Conservation (phyloP, 2,888 invertebrate species). For the Coleophora flavipennella region DNA sequence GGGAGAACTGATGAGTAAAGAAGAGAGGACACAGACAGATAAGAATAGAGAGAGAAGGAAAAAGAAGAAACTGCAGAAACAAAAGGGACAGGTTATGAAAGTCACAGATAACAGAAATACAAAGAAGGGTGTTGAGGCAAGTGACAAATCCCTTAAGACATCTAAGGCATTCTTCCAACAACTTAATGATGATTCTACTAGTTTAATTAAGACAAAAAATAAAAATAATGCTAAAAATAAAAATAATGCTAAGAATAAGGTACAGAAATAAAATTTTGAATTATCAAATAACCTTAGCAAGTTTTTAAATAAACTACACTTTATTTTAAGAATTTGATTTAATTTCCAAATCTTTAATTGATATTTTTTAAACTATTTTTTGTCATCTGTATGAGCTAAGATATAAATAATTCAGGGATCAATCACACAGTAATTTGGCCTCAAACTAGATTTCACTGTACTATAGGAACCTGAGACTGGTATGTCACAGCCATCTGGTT, state of each 20-base stretch:
- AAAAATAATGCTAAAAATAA: slow-evolving; percentile 46
- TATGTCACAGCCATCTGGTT: too few species aligned
- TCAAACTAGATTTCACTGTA: too few species aligned
- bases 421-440: too few species aligned
- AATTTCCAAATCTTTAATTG: too few species aligned
- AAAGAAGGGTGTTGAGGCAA: slow-evolving; percentile 73
- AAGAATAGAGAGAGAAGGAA: slow-evolving; percentile 89
- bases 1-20: slow-evolving; percentile 76
- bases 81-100: slow-evolving; percentile 53
- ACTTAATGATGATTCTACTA: slow-evolving; percentile 80
- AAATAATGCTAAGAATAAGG: slow-evolving; percentile 39
- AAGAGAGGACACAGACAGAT: slow-evolving; percentile 88
- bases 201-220: slow-evolving; percentile 46
- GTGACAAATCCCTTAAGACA: slow-evolving; percentile 73
- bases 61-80: slow-evolving; percentile 85
- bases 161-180: slow-evolving; percentile 88
- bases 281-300: too few species aligned
- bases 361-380: too few species aligned
- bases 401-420: too few species aligned
- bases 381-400: too few species aligned
- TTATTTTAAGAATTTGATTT: too few species aligned
- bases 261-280: slow-evolving; percentile 19
- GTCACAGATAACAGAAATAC: slow-evolving; percentile 66
- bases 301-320: too few species aligned
- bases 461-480: too few species aligned